Base-by-base conservation (phyloP, 2,797 vertebrate genomes). In the Alca torda region DNA sequence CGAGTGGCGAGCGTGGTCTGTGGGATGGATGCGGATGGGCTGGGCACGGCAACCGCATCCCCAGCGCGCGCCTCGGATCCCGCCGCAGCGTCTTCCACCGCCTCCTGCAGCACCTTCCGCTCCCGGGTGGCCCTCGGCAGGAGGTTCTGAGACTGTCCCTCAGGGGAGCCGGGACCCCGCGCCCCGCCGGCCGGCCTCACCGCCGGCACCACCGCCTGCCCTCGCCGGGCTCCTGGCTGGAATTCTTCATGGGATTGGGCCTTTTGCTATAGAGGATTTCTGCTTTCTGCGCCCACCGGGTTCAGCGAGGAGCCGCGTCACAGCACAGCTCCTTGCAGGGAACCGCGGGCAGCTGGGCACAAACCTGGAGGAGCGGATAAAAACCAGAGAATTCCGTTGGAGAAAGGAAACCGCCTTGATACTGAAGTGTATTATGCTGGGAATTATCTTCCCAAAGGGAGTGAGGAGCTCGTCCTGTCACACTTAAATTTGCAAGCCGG, bases 11-110 rank as follows among this genome's bases (percentile, higher is more conserved):
- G 2, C 7, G 6, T 16, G 30, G 45, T 9, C 60, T 69, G 35
- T 37, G 84, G 46, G 30, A 8, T 30, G 43, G 8, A 25, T 15
- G 39, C 43, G 24, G 56, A 33, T 21, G 37, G 50, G 60, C n/a
- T 77, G 31, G 50, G 37, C 31, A 23, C 3, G 5, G 72, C 4
- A 53, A 28, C 50, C 16, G 24, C 39, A 46, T 39, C 56, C 56
- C 5, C 28, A n/a, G 16, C 28, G 0, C 23, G 4, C 1, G 3
- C 28, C 17, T 13, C 2, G 6, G 18, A 12, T 8, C 11, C 54
- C 0, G 1, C 48, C 39, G 45, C 13, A n/a, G 33, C 33, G 3
- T n/a, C 20, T 15, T 6, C 10, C 56, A 23, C 13, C 1, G 3
- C 37, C 24, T 14, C 24, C 18, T 50, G 19, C 45, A 28, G 54